phyloP scores from a whole-genome alignment of 1,140 invertebrate species.

The Neotoxoptera formosana region DNA sequence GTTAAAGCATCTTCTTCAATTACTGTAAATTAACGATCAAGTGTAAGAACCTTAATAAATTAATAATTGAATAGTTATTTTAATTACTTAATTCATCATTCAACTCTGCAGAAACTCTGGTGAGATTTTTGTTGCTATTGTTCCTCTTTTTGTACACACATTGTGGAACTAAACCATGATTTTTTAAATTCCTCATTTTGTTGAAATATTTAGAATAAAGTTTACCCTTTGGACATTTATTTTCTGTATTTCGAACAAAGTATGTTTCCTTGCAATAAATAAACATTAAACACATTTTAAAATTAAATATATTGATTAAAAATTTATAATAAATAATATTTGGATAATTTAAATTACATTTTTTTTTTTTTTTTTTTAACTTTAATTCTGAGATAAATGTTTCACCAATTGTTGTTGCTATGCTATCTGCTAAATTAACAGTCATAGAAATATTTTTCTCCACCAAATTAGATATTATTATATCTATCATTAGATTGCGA shows the following conservation, averaged over 20 bases:
- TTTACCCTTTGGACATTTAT: not conserved
- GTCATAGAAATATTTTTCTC: no score
- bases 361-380: no score
- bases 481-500: no score
- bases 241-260: not conserved
- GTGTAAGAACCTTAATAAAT: not conserved
- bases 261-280: not conserved
- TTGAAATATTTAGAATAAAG: slow-evolving; percentile 2
- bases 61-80: not conserved
- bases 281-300: not conserved
- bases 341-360: no score
- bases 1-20: not conserved
- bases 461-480: no score
- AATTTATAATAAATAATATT: no score
- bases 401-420: no score
- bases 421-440: no score
- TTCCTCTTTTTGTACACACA: not conserved
- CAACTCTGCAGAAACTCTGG: not conserved
- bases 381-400: no score
- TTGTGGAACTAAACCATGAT: not conserved
- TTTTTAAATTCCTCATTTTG: not conserved
- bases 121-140: not conserved
- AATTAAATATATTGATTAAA: not conserved
- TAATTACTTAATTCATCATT: not conserved
- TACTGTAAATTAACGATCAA: not conserved